Percentiles rank a stretch among this genome's conserved stretches.
Conservation (phyloP, 2,888 invertebrate genomes). For the Sphaerophoria taeniata region DNA sequence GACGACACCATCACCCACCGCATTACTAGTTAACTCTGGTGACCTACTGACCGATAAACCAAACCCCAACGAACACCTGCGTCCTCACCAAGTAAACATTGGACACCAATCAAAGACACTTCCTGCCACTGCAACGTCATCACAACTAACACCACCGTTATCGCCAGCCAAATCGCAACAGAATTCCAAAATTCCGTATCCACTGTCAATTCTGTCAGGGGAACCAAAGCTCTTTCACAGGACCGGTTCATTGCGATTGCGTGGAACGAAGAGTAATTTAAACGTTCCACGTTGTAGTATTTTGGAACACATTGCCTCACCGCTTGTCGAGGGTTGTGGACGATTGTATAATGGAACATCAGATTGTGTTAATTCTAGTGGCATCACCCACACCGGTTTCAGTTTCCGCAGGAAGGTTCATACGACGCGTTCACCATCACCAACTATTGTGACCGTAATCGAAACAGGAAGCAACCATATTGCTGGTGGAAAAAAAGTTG, state of each 20-base stretch:
- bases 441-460: background rate
- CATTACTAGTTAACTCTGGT: constrained; percentile 28
- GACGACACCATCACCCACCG: constrained; percentile 60
- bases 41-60: constrained; percentile 69
- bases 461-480: constrained; percentile 47
- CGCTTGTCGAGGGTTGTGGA: constrained; percentile 63
- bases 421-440: constrained; percentile 60
- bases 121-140: constrained; percentile 70
- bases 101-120: constrained; percentile 35
- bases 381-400: constrained; percentile 73
- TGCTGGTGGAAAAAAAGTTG: constrained; percentile 45
- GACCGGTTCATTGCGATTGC: constrained; percentile 87
- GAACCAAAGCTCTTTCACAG: constrained; percentile 84
- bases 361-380: constrained; percentile 72
- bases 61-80: constrained; percentile 55
- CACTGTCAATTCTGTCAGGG: constrained; percentile 74
- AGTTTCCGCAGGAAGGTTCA: constrained; percentile 71
- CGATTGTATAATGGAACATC: constrained; percentile 73
- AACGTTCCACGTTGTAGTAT: constrained; percentile 74
- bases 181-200: constrained; percentile 74
- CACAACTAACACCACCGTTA: constrained; percentile 77
- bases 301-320: constrained; percentile 76
- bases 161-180: constrained; percentile 64
- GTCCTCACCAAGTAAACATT: constrained; percentile 30
- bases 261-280: constrained; percentile 84